Conservation (phyloP, 2,797 vertebrate genomes). For the Poecilia wingei region DNA sequence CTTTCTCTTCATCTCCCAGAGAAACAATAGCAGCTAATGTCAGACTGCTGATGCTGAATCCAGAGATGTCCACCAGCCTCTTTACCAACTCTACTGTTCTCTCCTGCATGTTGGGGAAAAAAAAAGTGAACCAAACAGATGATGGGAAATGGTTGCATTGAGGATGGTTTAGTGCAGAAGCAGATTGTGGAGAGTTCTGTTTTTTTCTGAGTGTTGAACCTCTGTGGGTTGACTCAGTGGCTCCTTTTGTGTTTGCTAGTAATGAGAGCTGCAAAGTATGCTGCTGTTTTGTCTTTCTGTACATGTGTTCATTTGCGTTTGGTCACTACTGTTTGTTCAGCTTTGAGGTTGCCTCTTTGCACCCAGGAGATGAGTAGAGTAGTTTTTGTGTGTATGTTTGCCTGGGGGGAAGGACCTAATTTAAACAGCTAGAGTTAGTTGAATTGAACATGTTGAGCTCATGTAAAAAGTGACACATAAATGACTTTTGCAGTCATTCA, state of each 20-base stretch:
- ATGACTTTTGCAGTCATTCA: no score
- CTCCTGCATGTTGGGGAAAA: not conserved
- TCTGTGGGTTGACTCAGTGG: constrained; percentile 19
- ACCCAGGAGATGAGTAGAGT: constrained; percentile 53
- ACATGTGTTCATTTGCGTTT: constrained; percentile 37
- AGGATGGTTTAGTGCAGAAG: not conserved
- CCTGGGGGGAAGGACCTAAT: constrained; percentile 71
- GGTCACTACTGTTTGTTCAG: constrained; percentile 66
- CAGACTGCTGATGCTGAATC: constrained; percentile 64
- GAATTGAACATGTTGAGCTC: constrained; percentile 49
- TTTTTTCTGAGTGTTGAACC: constrained; percentile 16
- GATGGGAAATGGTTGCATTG: not conserved
- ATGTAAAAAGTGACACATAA: no score
- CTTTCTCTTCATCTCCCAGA: constrained; percentile 31
- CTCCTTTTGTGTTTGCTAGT: constrained; percentile 57
- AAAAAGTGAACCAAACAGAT: not conserved
- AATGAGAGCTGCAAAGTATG: constrained; percentile 64
- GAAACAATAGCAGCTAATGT: constrained; percentile 46
- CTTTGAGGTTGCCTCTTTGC: constrained; percentile 63
- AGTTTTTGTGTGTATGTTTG: constrained; percentile 53
- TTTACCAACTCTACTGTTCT: not conserved
- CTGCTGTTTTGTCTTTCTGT: constrained; percentile 41
- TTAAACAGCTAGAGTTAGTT: constrained; percentile 70
- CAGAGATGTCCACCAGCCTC: constrained; percentile 49
- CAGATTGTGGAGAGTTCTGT: not conserved